These are phyloP conservation scores for Menidia beryllina DNA, from an alignment of 2,113 vertebrate genomes.

Conservation along the genomic window DNA sequence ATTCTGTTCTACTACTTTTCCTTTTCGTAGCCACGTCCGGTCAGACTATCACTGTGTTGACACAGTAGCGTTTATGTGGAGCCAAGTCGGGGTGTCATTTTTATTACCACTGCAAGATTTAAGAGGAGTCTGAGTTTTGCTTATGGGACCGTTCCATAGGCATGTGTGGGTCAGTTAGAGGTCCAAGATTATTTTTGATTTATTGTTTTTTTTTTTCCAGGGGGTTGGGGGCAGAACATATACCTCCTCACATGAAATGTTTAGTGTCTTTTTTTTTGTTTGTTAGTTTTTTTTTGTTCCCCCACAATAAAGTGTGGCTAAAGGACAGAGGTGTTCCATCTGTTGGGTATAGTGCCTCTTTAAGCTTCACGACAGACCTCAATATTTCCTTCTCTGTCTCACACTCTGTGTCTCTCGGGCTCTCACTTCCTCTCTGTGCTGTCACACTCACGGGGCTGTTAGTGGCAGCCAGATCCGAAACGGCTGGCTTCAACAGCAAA, in stretches of 20 bases:
- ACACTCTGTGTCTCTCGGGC: constrained; percentile 20
- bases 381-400: constrained; percentile 38
- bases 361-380: constrained; percentile 68
- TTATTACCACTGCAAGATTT: constrained; percentile 23
- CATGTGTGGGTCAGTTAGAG: too few relatives aligned
- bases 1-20: constrained; percentile 39
- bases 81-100: constrained; percentile 23
- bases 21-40: constrained; percentile 58
- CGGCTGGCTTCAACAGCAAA: constrained; percentile 34
- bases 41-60: constrained; percentile 70
- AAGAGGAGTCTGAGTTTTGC: constrained; percentile 11
- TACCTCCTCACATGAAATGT: constrained; percentile 8
- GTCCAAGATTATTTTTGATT: background rate
- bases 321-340: constrained; percentile 34
- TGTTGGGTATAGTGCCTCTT: constrained; percentile 64
- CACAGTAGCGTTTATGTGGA: constrained; percentile 50
- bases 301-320: constrained; percentile 24
- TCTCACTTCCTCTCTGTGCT: constrained; percentile 39
- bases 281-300: background rate
- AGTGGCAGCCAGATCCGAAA: constrained; percentile 28
- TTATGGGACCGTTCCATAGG: constrained; percentile 19
- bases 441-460: constrained; percentile 27
- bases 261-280: background rate
- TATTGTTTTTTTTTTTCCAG: constrained; percentile 24
- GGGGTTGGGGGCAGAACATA: background rate